These are phyloP conservation scores for Malacoraja senta DNA, from an alignment of 2,797 vertebrate species.

Conservation along the genomic window DNA sequence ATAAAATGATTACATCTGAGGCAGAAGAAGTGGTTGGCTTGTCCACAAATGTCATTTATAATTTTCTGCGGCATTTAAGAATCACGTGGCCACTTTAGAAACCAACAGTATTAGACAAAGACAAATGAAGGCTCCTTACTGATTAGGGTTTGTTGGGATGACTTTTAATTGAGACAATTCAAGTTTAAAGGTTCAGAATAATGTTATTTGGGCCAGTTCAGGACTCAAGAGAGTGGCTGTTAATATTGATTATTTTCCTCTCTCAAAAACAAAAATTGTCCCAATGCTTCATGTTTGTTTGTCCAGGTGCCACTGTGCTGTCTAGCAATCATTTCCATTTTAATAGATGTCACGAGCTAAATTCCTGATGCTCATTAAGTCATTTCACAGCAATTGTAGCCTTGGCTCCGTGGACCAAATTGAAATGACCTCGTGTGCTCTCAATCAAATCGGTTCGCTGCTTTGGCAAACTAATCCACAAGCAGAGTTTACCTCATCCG, in stretches of 20 bases:
- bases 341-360: background rate
- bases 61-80: constrained; percentile 24
- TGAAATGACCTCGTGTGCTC: constrained; percentile 2
- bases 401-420: background rate
- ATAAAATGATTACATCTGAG: background rate
- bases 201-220: background rate
- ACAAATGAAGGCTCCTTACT: background rate
- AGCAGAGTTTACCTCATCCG: background rate
- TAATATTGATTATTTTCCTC: background rate
- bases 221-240: background rate
- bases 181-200: background rate
- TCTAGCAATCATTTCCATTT: constrained; percentile 4
- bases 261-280: background rate
- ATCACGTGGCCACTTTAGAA: background rate
- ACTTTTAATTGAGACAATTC: background rate
- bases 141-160: background rate
- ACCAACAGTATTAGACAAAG: background rate
- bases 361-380: background rate
- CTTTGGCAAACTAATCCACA: background rate
- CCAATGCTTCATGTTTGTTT: background rate
- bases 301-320: background rate
- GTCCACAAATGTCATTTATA: background rate
- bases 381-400: background rate
- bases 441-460: background rate
- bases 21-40: background rate